Evolutionary conservation across 2,797 vertebrate species (phyloP).

Genomic region (Propithecus deckenii): DNA sequence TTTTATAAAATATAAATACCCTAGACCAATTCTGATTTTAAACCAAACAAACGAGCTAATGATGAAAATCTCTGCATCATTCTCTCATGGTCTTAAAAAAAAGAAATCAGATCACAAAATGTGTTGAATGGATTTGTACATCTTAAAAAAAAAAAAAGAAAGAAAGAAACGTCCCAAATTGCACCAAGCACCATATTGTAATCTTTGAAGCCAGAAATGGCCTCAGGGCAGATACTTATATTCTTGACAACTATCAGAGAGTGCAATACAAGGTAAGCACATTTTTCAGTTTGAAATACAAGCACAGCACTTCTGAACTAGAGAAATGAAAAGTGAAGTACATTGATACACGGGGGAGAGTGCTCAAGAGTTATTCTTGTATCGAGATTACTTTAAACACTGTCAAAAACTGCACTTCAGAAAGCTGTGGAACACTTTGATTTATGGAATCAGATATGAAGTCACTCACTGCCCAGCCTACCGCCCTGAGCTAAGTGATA

Average conservation of each 20-base stretch:
- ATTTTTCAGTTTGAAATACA: not conserved
- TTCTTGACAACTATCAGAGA: conserved; percentile 10
- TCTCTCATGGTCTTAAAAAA: conserved; percentile 1
- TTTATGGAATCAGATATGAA: not conserved
- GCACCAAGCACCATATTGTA: not conserved
- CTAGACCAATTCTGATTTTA: not conserved
- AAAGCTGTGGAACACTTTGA: not conserved
- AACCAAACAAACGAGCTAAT: not conserved
- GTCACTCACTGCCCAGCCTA: not conserved
- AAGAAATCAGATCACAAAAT: not conserved
- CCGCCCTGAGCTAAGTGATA: not conserved
- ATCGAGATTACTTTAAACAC: not conserved
- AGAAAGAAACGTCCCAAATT: not conserved
- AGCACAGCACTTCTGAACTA: not conserved
- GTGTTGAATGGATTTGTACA: not conserved
- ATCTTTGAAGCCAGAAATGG: not conserved
- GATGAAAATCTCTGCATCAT: not conserved
- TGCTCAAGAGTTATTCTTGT: not conserved
- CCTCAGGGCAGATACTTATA: not conserved
- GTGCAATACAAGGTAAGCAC: not conserved
- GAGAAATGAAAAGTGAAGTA: not conserved
- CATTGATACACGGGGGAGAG: not conserved
- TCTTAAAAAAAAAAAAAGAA: not conserved
- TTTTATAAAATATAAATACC: conserved; percentile 9
- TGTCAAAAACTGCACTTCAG: not conserved